Conservation (phyloP, 2,113 vertebrate genomes). For the Nibea albiflora region DNA sequence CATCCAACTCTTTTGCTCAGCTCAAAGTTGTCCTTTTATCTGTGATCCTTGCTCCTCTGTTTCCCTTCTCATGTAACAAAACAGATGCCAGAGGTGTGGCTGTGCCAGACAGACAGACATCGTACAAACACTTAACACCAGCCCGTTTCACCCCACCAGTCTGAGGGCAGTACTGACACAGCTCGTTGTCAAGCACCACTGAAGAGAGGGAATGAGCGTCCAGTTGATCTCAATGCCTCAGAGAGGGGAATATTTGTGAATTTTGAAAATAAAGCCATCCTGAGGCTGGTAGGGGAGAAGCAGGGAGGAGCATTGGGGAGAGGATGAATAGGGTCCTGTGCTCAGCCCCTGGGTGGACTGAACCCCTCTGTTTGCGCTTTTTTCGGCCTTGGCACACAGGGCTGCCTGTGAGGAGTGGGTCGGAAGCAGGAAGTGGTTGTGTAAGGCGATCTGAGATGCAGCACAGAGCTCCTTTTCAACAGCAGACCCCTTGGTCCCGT, state of each 20-base stretch:
- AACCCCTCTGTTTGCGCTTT: slow-evolving; percentile 86
- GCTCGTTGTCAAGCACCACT: slow-evolving; percentile 42
- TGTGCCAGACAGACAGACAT: slow-evolving; percentile 40
- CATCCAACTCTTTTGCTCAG: slow-evolving; percentile 20
- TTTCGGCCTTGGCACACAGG: slow-evolving; percentile 83
- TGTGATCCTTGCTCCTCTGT: slow-evolving; percentile 35
- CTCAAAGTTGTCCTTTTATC: slow-evolving; percentile 24
- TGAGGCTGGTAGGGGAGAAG: slow-evolving; percentile 65
- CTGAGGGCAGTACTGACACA: slow-evolving; percentile 49
- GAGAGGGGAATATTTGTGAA: slow-evolving; percentile 77
- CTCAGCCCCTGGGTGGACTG: slow-evolving; percentile 80
- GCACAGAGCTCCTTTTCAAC: slow-evolving; percentile 87
- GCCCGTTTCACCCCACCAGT: slow-evolving; percentile 34
- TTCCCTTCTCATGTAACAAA: slow-evolving; percentile 37
- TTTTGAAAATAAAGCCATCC: slow-evolving; percentile 81
- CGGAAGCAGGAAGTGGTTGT: slow-evolving; percentile 88
- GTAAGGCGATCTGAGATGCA: slow-evolving; percentile 85
- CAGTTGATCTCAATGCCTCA: slow-evolving; percentile 63
- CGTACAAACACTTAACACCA: slow-evolving; percentile 50
- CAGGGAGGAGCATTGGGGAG: slow-evolving; percentile 71
- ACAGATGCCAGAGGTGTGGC: slow-evolving; percentile 39
- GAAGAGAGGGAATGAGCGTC: slow-evolving; percentile 59
- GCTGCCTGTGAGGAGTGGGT: slow-evolving; percentile 83
- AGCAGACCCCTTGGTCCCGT: slow-evolving; percentile 65
- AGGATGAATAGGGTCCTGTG: slow-evolving; percentile 88